Evolutionary conservation across 2,888 invertebrate genomes (phyloP).

Genomic region (Urechis unicinctus): DNA sequence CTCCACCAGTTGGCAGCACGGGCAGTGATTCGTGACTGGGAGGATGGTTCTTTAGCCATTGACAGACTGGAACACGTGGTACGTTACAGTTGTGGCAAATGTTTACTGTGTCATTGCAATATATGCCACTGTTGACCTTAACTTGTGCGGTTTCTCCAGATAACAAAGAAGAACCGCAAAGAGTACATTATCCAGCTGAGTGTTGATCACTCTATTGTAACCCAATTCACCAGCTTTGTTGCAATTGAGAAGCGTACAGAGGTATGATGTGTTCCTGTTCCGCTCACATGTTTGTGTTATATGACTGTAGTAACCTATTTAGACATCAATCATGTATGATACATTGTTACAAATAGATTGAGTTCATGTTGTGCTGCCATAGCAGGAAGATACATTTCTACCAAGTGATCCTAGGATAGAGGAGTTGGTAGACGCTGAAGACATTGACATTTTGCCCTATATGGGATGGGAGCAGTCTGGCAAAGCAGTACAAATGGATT

Average conservation of each 20-base stretch:
- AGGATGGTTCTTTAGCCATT: constrained; percentile 38
- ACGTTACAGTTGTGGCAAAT: not conserved
- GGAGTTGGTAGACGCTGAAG: constrained; percentile 29
- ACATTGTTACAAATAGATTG: too few relatives aligned
- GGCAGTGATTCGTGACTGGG: constrained; percentile 48
- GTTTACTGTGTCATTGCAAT: not conserved
- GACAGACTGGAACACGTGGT: constrained; percentile 45
- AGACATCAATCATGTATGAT: too few relatives aligned
- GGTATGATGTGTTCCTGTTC: constrained; percentile 21
- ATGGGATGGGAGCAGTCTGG: constrained; percentile 33
- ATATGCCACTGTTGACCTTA: not conserved
- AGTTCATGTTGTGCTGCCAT: too few relatives aligned
- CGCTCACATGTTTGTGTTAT: not conserved
- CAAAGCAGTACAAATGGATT: too few relatives aligned
- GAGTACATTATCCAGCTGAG: constrained; percentile 43
- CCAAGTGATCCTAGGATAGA: constrained; percentile 22
- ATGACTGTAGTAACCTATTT: too few relatives aligned
- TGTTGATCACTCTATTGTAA: constrained; percentile 45
- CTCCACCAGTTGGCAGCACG: constrained; percentile 46
- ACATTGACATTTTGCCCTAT: constrained; percentile 35
- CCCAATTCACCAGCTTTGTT: constrained; percentile 49
- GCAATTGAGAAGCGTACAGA: constrained; percentile 47
- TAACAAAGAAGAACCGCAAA: constrained; percentile 37
- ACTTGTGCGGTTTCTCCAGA: constrained; percentile 19
- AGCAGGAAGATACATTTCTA: too few relatives aligned